These are phyloP conservation scores for Phoenoteleia sp. DNA, from an alignment of 2,888 invertebrate genomes.

Conservation along the genomic window DNA sequence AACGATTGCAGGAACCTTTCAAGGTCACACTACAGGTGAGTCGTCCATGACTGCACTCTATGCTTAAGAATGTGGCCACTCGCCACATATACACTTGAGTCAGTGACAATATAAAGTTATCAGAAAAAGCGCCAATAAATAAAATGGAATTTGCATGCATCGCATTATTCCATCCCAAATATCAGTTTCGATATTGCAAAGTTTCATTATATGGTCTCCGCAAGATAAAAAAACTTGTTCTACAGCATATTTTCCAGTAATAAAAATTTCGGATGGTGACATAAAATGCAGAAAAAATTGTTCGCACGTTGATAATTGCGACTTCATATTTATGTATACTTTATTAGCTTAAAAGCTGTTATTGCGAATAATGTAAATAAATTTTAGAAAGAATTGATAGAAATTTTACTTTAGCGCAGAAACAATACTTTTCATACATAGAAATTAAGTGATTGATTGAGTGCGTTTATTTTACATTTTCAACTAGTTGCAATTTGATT, in stretches of 20 bases:
- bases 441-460: no score
- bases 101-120: constrained; percentile 1
- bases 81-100: no score
- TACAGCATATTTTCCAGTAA: constrained; percentile 23
- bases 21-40: constrained; percentile 95
- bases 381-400: no score
- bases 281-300: constrained; percentile 54
- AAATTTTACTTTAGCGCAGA: no score
- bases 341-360: constrained; percentile 39
- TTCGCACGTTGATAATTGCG: constrained; percentile 18
- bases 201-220: constrained; percentile 4
- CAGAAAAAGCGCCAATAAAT: constrained; percentile 60
- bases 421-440: no score
- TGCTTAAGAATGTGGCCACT: constrained; percentile 8
- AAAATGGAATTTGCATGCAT: constrained; percentile 27
- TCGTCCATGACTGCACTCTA: constrained; percentile 38
- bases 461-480: no score
- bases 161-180: constrained; percentile 58
- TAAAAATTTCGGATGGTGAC: constrained; percentile 44
- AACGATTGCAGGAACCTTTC: constrained; percentile 95
- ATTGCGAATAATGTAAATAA: no score
- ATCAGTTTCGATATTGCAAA: constrained; percentile 51
- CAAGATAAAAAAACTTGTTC: constrained; percentile 45
- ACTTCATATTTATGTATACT: constrained; percentile 26
- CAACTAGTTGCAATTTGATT: no score